phyloP scores from a whole-genome alignment of 2,113 vertebrate genomes.

The Alethe castanea region DNA sequence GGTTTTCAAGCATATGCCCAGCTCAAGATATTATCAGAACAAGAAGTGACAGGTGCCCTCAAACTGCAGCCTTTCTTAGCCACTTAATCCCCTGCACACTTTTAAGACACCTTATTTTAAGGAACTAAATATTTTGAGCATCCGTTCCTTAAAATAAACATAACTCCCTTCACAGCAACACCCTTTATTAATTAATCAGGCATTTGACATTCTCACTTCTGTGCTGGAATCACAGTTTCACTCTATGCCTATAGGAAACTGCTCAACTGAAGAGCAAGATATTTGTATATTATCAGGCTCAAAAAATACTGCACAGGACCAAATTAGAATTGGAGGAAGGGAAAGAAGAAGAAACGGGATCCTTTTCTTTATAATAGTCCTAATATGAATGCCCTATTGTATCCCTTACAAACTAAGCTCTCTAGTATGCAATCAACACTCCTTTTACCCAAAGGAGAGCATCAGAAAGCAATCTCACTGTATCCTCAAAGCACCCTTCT shows the following conservation, averaged over 20 bases:
- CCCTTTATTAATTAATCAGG: background rate
- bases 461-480: background rate
- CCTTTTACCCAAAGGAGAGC: background rate
- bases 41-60: background rate
- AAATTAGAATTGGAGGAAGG: background rate
- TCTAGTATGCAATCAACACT: background rate
- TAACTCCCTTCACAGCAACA: background rate
- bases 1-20: background rate
- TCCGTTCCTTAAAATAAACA: background rate
- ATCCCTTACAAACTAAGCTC: background rate
- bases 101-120: background rate
- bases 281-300: background rate
- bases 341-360: background rate
- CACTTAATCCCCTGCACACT: background rate
- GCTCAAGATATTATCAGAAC: background rate
- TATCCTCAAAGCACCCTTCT: background rate
- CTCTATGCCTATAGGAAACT: background rate
- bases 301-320: background rate
- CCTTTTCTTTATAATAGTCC: background rate
- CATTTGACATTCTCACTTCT: background rate
- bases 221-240: background rate
- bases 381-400: background rate
- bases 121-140: background rate
- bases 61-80: background rate
- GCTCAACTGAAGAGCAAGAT: background rate